Evolutionary conservation across 2,888 invertebrate genomes (phyloP).

Genomic region (Tillus elongatus): DNA sequence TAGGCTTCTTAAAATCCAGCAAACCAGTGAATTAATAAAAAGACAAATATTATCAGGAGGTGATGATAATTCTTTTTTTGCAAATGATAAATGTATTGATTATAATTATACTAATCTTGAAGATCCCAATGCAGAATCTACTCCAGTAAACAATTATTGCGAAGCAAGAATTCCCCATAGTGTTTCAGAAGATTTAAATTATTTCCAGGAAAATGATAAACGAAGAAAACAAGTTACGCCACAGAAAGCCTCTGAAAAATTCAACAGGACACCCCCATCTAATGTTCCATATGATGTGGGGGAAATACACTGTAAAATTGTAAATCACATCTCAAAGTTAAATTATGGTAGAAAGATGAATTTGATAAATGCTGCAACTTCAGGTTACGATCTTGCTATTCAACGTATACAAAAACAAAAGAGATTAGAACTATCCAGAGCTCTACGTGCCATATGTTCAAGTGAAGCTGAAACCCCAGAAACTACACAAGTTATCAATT

Average conservation of each 20-base stretch:
- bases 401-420: constrained; percentile 36
- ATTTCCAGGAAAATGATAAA: too few species aligned
- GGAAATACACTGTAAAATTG: constrained; percentile 35
- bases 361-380: constrained; percentile 31
- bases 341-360: constrained; percentile 34
- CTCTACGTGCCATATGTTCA: constrained; percentile 35
- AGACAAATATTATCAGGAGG: too few species aligned
- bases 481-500: constrained; percentile 31
- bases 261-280: too few species aligned
- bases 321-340: constrained; percentile 34
- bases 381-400: constrained; percentile 34
- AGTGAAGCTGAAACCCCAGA: constrained; percentile 22
- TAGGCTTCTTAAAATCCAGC: constrained; percentile 32
- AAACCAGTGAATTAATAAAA: constrained; percentile 36
- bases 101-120: too few species aligned
- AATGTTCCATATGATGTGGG: constrained; percentile 25
- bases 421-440: constrained; percentile 36
- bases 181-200: too few species aligned
- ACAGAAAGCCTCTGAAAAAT: too few species aligned
- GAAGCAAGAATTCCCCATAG: too few species aligned
- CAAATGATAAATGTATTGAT: too few species aligned
- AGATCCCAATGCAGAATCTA: too few species aligned
- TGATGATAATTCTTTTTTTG: too few species aligned
- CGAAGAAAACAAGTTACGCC: too few species aligned
- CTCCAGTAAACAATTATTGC: too few species aligned